Conservation (phyloP, 2,113 vertebrate genomes). For the Vidua chalybeata region DNA sequence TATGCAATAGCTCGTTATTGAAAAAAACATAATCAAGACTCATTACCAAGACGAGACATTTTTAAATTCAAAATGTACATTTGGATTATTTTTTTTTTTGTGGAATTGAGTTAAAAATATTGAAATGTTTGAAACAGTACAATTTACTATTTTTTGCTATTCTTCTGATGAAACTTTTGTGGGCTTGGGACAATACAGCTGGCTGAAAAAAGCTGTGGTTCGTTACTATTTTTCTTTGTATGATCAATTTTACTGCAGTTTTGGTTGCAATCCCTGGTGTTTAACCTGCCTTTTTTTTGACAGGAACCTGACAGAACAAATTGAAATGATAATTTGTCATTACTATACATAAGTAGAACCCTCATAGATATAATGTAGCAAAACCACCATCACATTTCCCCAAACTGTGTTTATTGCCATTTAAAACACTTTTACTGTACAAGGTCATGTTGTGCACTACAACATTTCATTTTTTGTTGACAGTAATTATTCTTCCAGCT, state of each 20-base stretch:
- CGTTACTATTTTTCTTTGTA: not conserved
- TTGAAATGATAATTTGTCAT: not conserved
- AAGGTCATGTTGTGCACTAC: not conserved
- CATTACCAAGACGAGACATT: not conserved
- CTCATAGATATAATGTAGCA: not conserved
- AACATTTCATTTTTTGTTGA: not conserved
- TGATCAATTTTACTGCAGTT: not conserved
- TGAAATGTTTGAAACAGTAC: not conserved
- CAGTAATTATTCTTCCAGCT: not conserved
- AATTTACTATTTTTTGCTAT: not conserved
- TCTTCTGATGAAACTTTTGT: not conserved
- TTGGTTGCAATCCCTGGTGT: not conserved
- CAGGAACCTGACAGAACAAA: not conserved
- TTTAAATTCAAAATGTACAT: not conserved
- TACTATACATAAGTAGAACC: not conserved
- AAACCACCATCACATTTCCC: not conserved
- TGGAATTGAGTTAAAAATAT: not conserved
- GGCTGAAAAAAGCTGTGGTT: not conserved
- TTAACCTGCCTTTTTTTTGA: not conserved
- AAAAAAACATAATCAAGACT: not conserved
- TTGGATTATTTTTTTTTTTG: not conserved
- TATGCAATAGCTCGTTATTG: not conserved
- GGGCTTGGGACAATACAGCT: not conserved
- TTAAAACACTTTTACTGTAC: not conserved
- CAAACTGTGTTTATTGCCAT: slow-evolving; percentile 14